Conservation (phyloP, 1,140 invertebrate species). For the Aphaenogaster floridana region DNA sequence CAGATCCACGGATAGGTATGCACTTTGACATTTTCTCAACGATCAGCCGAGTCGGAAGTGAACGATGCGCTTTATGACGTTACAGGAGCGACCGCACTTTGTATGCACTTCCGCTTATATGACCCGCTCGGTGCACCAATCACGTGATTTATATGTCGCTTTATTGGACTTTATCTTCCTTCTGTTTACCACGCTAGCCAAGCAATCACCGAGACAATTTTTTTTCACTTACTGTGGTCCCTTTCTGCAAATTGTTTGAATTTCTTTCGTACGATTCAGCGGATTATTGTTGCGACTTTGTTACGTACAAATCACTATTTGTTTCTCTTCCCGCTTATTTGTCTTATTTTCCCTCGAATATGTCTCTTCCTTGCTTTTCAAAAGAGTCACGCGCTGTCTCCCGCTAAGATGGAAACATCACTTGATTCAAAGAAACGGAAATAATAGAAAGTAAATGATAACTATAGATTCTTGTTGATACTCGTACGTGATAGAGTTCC, state of each 20-base stretch:
- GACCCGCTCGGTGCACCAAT: conserved; percentile 6
- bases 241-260: neutral
- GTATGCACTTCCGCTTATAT: conserved; percentile 31
- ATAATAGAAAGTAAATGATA: conserved; percentile 30
- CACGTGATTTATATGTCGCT: conserved; percentile 41
- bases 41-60: conserved; percentile 24
- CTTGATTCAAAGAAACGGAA: neutral
- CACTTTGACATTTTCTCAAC: conserved; percentile 35
- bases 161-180: neutral
- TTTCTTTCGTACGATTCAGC: neutral
- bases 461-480: neutral
- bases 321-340: neutral
- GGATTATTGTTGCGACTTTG: neutral
- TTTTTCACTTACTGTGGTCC: neutral
- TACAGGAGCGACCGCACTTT: neutral
- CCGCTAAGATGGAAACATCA: conserved; percentile 9
- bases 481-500: neutral
- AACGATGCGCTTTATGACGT: conserved; percentile 29
- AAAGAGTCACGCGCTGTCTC: conserved; percentile 9
- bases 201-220: neutral
- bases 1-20: neutral
- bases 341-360: neutral
- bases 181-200: neutral
- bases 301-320: neutral
- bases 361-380: neutral